Evolutionary conservation across 2,797 vertebrate species (phyloP), one percentile per base, ranked within the genome.

Genomic region (Arremon brunneinucha): DNA sequence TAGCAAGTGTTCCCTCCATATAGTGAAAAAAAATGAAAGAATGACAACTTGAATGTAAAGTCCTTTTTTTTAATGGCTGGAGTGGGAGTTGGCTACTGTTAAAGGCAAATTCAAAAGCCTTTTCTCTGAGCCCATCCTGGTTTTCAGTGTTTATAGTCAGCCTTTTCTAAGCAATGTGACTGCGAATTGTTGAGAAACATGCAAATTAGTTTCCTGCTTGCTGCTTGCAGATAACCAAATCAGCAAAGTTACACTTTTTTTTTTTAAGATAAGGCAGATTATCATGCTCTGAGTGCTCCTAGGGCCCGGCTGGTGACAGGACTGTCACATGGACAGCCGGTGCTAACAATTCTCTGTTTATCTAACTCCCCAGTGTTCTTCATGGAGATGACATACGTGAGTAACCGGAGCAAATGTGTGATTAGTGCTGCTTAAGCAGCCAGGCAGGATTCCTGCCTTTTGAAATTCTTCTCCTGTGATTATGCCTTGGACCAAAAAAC

Each of bases 361-460:
- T 89, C 86, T 59, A 46, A 39, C 27, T 67, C 70, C 4, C 87
- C 79, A 62, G 37, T 85, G 8, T 27, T 75, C 87, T 83, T 64
- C 71, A 50, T 22, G 81, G 87, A 92, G 87, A 74, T 91, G 57
- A 52, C 52, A 50, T 20, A 32, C 0, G 0, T 92, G 94, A 95
- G 84, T 71, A 97, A 89, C 39, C 55, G 5, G 17, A 85, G 81
- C 76, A 87, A 71, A 67, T 27, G 11, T 95, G 44, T 96, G 57
- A 95, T 97, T 97, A 95, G 35, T 10, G 55, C 60, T 75, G 23
- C 10, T 47, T 55, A 81, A 83, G 96, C 91, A 89, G 84, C 82
- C 91, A 17, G 65, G 76, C 92, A 93, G 82, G 92, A 89, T 97
- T 97, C 89, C 87, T 96, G 82, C 62, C 87, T 93, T 87, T 83